A percentile compares a stretch with the other conserved stretches of the same genome.
phyloP scores from a whole-genome alignment of 2,113 vertebrate species.

The Zapus hudsonius region DNA sequence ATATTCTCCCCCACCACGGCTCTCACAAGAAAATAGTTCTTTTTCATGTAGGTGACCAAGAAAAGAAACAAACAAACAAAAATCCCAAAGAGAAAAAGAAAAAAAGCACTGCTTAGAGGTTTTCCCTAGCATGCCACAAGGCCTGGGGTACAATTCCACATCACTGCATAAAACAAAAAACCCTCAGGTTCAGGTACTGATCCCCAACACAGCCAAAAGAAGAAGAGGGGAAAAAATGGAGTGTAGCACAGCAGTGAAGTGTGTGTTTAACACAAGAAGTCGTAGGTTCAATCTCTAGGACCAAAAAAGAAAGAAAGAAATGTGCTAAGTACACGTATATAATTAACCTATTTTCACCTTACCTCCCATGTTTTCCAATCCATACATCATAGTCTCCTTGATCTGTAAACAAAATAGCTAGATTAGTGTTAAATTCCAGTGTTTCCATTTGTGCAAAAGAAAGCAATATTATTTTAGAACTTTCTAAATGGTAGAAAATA shows the following conservation, averaged over 20 bases:
- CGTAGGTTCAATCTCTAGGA: not conserved
- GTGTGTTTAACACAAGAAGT: not conserved
- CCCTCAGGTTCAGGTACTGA: not conserved
- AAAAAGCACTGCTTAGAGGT: not conserved
- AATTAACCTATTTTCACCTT: slow-evolving; percentile 73
- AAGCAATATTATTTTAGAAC: slow-evolving; percentile 27
- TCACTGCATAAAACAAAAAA: not conserved
- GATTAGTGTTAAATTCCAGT: slow-evolving; percentile 20
- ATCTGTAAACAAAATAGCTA: slow-evolving; percentile 86
- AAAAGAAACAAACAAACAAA: too few species aligned
- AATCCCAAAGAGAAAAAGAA: not conserved
- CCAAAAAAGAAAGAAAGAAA: slow-evolving; percentile 12
- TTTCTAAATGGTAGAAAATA: slow-evolving; percentile 36
- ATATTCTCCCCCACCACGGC: too few species aligned
- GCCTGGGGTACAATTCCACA: not conserved
- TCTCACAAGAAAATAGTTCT: too few species aligned
- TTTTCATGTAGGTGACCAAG: not conserved
- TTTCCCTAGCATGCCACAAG: not conserved
- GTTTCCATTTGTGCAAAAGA: slow-evolving; percentile 58
- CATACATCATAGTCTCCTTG: slow-evolving; percentile 91
- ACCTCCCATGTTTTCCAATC: slow-evolving; percentile 96
- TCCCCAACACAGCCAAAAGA: not conserved
- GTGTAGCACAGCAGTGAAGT: not conserved
- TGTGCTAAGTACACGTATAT: not conserved
- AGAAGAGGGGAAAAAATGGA: not conserved